Evolutionary conservation across 2,113 vertebrate species (phyloP), one percentile per base, ranked within the genome.

Genomic region (Upupa epops): DNA sequence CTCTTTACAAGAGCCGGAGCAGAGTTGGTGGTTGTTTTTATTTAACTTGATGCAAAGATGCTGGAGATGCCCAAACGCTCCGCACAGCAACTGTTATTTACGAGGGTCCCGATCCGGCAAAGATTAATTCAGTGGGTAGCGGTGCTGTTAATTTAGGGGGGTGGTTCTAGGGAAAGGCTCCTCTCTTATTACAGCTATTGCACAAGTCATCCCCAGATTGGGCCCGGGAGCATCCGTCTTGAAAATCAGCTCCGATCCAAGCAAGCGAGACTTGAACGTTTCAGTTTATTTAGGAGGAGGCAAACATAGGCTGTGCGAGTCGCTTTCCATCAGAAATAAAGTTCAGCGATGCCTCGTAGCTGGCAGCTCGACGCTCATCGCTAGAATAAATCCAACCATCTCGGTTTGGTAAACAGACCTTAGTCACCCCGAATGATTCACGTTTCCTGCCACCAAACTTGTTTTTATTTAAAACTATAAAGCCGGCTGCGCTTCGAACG

Each of bases 381-480:
- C 96, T 88, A 95, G 95, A 96, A 96, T 91, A 94, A 95, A 97
- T 83, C 96, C 87, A 85, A 95, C 90, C 75, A 84, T 93, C 90
- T 83, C 89, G 75, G 93, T 95, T 94, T 94, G 84, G 78, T 89
- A 96, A 97, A 93, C 93, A 95, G 92, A 97, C 88, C 93, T 97
- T 95, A 97, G 94, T 98, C 96, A 97, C 46, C 95, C 90, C 54
- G 94, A 91, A 93, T 97, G 97, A 97, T 96, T 97, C 96, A 97
- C 72, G 31, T 92, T 98, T 97, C 97, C 97, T 97, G 97, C 94
- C 97, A 97, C 95, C 95, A 85, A 96, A 92, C 91, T 97, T 97
- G 96, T 96, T 97, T 93, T 95, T 81, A 28, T 96, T 96, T 88
- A 89, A 96, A 97, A 92, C 94, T 78, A 93, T 13, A 68, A 76